These are phyloP conservation scores for Agrilus cyanescens DNA, from an alignment of 2,888 invertebrate genomes.

Conservation along the genomic window DNA sequence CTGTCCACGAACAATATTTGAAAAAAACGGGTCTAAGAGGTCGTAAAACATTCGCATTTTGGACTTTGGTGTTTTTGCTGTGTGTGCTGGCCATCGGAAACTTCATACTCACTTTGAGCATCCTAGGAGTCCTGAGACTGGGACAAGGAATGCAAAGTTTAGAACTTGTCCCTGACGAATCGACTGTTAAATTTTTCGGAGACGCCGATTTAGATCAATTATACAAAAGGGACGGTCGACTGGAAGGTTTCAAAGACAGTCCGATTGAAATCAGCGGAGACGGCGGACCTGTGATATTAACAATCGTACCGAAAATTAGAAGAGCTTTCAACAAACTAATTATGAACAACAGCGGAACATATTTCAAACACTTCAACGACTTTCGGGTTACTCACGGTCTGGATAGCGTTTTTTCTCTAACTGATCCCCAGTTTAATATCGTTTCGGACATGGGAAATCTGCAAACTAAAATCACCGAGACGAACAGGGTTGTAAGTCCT, in stretches of 20 bases:
- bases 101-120: slow-evolving; percentile 65
- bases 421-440: slow-evolving; percentile 57
- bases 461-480: slow-evolving; percentile 53
- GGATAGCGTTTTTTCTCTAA: slow-evolving; percentile 62
- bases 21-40: slow-evolving; percentile 34
- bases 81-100: slow-evolving; percentile 68
- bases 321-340: slow-evolving; percentile 36
- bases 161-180: slow-evolving; percentile 64
- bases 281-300: slow-evolving; percentile 31
- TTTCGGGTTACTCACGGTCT: slow-evolving; percentile 56
- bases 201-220: slow-evolving; percentile 63
- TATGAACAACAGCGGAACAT: slow-evolving; percentile 55
- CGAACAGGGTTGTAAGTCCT: slow-evolving; percentile 62
- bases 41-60: slow-evolving; percentile 60
- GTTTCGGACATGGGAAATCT: slow-evolving; percentile 55
- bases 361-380: slow-evolving; percentile 53
- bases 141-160: slow-evolving; percentile 78
- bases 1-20: slow-evolving; percentile 27
- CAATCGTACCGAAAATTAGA: slow-evolving; percentile 30
- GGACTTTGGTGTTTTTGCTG: slow-evolving; percentile 62
- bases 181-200: slow-evolving; percentile 68
- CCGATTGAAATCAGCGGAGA: slow-evolving; percentile 39
- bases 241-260: slow-evolving; percentile 46
- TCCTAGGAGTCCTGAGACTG: slow-evolving; percentile 66
- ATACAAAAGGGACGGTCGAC: slow-evolving; percentile 58